phyloP scores from a whole-genome alignment of 1,140 invertebrate species.

The Bactericera cockerelli region DNA sequence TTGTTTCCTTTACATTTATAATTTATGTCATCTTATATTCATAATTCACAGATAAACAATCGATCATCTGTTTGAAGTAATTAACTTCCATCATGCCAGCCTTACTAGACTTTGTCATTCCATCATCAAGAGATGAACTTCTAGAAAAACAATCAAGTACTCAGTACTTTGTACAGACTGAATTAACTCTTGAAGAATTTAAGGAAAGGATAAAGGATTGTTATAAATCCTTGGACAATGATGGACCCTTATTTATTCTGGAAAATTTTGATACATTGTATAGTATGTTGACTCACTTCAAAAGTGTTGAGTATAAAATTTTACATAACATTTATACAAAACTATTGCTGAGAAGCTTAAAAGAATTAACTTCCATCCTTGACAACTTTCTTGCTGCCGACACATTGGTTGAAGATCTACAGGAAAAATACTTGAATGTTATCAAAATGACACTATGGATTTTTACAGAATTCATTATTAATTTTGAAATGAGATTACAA shows the following conservation, averaged over 20 bases:
- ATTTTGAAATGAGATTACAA: constrained; percentile 14
- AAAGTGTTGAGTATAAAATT: constrained; percentile 32
- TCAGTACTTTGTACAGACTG: background rate
- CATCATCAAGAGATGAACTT: constrained; percentile 1
- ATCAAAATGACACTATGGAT: constrained; percentile 22
- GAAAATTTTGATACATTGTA: constrained; percentile 57
- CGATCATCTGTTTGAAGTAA: too few relatives aligned
- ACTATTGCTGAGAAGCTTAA: constrained; percentile 17
- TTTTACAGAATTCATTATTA: constrained; percentile 15
- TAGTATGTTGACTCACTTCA: constrained; percentile 40
- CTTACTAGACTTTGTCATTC: background rate
- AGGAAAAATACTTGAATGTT: constrained; percentile 16
- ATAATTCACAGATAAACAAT: too few relatives aligned
- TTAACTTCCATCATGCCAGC: too few relatives aligned
- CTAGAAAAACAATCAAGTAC: background rate
- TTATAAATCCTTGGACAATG: background rate
- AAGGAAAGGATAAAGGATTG: background rate
- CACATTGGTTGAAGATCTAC: background rate
- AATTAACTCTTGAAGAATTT: background rate
- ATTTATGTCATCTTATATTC: too few relatives aligned
- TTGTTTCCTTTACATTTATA: too few relatives aligned
- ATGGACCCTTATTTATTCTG: constrained; percentile 36
- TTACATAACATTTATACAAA: constrained; percentile 34
- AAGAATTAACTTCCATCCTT: constrained; percentile 14
- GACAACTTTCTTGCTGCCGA: constrained; percentile 11